Conservation (phyloP, 1,140 invertebrate genomes). For the Diorhabda sublineata region DNA sequence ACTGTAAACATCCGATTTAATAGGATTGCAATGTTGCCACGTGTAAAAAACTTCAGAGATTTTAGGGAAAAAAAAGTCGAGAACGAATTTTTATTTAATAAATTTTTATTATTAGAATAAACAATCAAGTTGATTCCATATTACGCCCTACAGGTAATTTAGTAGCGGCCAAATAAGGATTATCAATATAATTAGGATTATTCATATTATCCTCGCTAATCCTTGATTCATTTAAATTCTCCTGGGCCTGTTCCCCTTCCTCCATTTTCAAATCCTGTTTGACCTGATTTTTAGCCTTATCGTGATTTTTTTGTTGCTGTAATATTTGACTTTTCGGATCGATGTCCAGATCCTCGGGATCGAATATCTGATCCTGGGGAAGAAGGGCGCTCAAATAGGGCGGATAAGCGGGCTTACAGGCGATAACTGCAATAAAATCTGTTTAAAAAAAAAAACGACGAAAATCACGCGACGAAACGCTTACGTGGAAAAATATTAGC, state of each 20-base stretch:
- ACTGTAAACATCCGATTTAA: no score
- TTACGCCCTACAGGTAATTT: conserved; percentile 59
- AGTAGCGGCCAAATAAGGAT: conserved; percentile 79
- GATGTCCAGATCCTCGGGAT: conserved; percentile 84
- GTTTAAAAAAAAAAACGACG: not conserved
- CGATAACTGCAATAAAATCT: conserved; percentile 69
- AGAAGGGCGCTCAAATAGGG: conserved; percentile 82
- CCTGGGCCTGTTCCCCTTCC: conserved; percentile 47
- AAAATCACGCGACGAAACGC: conserved; percentile 39
- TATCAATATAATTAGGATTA: conserved; percentile 70
- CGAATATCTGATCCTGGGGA: conserved; percentile 92
- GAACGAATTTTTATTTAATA: no score
- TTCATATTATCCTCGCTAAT: conserved; percentile 48
- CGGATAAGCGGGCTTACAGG: conserved; percentile 75
- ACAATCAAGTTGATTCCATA: conserved; percentile 28
- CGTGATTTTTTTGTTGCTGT: conserved; percentile 47
- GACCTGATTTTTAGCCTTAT: conserved; percentile 44
- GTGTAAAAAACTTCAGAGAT: no score
- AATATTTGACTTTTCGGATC: conserved; percentile 62
- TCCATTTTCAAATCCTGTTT: conserved; percentile 42
- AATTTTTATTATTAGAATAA: no score
- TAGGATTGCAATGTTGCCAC: no score
- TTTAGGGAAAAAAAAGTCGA: no score
- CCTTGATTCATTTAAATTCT: conserved; percentile 36
- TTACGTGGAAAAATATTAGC: conserved; percentile 80